phyloP scores from a whole-genome alignment of 2,797 vertebrate genomes.

The Numenius phaeopus region DNA sequence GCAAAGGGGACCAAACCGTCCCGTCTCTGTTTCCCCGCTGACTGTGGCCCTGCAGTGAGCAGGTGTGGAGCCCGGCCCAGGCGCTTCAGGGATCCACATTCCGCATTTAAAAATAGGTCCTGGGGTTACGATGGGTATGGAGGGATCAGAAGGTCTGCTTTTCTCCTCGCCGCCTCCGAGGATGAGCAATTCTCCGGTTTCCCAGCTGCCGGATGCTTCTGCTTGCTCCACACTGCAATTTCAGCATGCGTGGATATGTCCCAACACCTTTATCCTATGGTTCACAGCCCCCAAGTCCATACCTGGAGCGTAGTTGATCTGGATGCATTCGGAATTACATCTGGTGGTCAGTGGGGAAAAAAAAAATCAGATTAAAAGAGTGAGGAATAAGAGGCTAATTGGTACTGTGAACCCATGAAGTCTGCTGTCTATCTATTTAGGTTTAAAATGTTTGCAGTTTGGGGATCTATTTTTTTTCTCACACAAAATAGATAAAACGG shows the following conservation, averaged over 20 bases:
- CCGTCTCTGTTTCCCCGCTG: rapidly evolving
- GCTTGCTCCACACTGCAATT: neutral
- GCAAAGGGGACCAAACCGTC: neutral
- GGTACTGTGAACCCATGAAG: rapidly evolving
- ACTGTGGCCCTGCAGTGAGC: neutral
- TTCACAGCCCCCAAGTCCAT: rapidly evolving
- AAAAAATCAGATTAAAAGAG: neutral
- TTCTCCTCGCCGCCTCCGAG: rapidly evolving
- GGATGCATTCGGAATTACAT: neutral
- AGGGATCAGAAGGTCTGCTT: neutral
- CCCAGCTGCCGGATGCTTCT: neutral
- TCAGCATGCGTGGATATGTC: rapidly evolving
- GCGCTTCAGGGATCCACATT: rapidly evolving
- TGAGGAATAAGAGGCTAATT: neutral
- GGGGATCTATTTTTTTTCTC: rapidly evolving
- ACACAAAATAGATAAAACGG: neutral
- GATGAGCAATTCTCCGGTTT: rapidly evolving
- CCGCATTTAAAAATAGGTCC: neutral
- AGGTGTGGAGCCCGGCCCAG: neutral
- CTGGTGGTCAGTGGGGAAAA: neutral
- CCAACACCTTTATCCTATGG: rapidly evolving
- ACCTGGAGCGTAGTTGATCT: neutral
- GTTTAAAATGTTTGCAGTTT: neutral
- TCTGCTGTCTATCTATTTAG: neutral
- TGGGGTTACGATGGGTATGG: neutral